Percentiles rank a stretch among this genome's conserved stretches.
These are phyloP conservation scores for Tryphoninae sp. DNA, from an alignment of 2,888 invertebrate species.

Conservation along the genomic window DNA sequence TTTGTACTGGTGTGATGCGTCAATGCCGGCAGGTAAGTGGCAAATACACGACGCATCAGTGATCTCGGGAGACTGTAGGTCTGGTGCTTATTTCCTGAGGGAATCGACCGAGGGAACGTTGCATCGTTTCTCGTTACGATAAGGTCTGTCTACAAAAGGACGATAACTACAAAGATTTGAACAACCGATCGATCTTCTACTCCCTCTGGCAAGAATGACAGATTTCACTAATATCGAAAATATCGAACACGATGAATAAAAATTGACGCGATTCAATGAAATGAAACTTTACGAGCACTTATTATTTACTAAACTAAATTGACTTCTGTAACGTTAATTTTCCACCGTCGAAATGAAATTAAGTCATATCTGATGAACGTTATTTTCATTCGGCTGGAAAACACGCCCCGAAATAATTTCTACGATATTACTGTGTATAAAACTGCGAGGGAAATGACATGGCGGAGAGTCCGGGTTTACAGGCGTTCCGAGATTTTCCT, in stretches of 20 bases:
- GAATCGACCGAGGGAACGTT: slow-evolving; percentile 45
- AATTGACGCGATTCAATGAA: too few species aligned
- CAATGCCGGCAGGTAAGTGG: slow-evolving; percentile 72
- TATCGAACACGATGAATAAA: too few species aligned
- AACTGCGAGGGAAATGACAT: neutral
- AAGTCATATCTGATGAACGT: too few species aligned
- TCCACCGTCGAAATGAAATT: too few species aligned
- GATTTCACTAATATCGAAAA: too few species aligned
- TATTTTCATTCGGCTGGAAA: too few species aligned
- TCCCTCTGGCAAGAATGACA: neutral
- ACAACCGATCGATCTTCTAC: slow-evolving; percentile 37
- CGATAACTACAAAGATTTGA: slow-evolving; percentile 31
- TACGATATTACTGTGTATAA: too few species aligned
- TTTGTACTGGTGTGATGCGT: slow-evolving; percentile 71
- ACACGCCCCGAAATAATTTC: too few species aligned
- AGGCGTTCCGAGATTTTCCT: neutral
- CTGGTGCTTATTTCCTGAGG: slow-evolving; percentile 58
- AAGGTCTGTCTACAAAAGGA: neutral
- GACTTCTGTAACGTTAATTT: too few species aligned
- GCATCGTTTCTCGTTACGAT: slow-evolving; percentile 26
- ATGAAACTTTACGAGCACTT: too few species aligned
- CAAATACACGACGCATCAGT: slow-evolving; percentile 69
- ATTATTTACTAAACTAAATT: too few species aligned
- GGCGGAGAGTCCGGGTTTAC: neutral
- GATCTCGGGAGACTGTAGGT: slow-evolving; percentile 64